phyloP scores from a whole-genome alignment of 2,113 vertebrate genomes.

The Myxocyprinus asiaticus region DNA sequence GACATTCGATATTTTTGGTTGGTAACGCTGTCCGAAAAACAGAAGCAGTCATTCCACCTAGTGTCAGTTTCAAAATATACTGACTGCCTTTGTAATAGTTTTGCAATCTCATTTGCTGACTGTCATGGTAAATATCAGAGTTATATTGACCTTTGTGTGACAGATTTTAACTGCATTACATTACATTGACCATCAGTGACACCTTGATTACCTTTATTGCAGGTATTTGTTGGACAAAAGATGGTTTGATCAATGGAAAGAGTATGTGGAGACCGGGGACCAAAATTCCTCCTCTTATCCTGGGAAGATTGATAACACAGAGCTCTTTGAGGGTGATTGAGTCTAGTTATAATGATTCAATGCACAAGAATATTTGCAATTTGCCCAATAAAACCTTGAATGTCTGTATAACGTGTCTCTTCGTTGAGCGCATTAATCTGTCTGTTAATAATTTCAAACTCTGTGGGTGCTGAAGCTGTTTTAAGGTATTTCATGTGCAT shows the following conservation, averaged over 20 bases:
- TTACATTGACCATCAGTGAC: background rate
- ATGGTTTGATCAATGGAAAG: slow-evolving; percentile 84
- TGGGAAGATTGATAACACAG: slow-evolving; percentile 79
- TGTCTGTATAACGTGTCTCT: too few relatives aligned
- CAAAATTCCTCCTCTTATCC: slow-evolving; percentile 80
- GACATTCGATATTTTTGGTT: too few relatives aligned
- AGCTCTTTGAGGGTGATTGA: slow-evolving; percentile 80
- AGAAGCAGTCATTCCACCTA: too few relatives aligned
- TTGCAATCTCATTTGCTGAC: too few relatives aligned
- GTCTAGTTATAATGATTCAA: background rate
- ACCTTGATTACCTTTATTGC: slow-evolving; percentile 19
- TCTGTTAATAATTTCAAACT: background rate
- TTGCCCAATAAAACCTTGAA: too few relatives aligned
- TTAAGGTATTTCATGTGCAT: background rate
- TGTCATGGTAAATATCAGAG: too few relatives aligned
- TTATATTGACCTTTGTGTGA: too few relatives aligned
- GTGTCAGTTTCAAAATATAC: too few relatives aligned
- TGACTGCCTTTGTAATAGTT: too few relatives aligned
- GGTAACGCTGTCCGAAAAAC: too few relatives aligned
- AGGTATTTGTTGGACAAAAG: slow-evolving; percentile 82
- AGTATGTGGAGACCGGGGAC: slow-evolving; percentile 77
- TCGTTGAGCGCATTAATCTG: too few relatives aligned
- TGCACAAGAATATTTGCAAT: too few relatives aligned
- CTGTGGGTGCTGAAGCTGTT: background rate
- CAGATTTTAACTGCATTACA: background rate